A percentile compares a stretch with the other conserved stretches of the same genome.
Conservation (phyloP, 2,797 vertebrate genomes). For the Sparidentex hasta region DNA sequence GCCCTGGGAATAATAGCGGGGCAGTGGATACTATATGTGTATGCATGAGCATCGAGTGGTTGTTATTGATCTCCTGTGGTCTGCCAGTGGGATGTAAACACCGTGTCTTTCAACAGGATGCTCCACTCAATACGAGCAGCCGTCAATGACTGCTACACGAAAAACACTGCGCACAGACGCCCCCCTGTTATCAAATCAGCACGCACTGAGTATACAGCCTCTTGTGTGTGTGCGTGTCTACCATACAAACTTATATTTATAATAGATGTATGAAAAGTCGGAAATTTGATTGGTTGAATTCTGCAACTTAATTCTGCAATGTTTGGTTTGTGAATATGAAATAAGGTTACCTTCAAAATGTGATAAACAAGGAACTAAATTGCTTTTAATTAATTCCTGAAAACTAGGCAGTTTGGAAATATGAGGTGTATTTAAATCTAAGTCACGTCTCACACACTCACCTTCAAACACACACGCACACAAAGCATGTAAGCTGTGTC, state of each 20-base stretch:
- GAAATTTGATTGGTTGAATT: no score
- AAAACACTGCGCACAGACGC: slow-evolving; percentile 42
- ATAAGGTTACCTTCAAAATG: neutral
- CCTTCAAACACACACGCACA: slow-evolving; percentile 15
- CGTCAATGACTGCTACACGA: slow-evolving; percentile 62
- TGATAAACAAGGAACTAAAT: neutral
- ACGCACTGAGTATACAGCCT: slow-evolving; percentile 13
- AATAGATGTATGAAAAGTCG: neutral
- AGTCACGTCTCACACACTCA: slow-evolving; percentile 4
- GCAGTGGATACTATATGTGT: slow-evolving; percentile 76
- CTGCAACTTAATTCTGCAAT: neutral
- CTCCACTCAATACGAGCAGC: slow-evolving; percentile 76
- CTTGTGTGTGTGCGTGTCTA: neutral
- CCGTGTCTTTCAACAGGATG: slow-evolving; percentile 78
- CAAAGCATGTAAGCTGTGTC: slow-evolving; percentile 22
- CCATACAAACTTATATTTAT: neutral
- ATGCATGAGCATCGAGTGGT: slow-evolving; percentile 83
- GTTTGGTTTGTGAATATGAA: neutral
- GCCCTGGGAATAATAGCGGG: slow-evolving; percentile 71
- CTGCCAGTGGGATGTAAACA: slow-evolving; percentile 80
- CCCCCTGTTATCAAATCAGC: slow-evolving; percentile 60
- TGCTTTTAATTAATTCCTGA: neutral
- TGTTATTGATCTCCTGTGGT: slow-evolving; percentile 80
- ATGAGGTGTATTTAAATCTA: neutral
- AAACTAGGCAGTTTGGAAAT: neutral